These are phyloP conservation scores for Aphelenchoides besseyi DNA, from an alignment of 1,140 invertebrate genomes.

Conservation along the genomic window DNA sequence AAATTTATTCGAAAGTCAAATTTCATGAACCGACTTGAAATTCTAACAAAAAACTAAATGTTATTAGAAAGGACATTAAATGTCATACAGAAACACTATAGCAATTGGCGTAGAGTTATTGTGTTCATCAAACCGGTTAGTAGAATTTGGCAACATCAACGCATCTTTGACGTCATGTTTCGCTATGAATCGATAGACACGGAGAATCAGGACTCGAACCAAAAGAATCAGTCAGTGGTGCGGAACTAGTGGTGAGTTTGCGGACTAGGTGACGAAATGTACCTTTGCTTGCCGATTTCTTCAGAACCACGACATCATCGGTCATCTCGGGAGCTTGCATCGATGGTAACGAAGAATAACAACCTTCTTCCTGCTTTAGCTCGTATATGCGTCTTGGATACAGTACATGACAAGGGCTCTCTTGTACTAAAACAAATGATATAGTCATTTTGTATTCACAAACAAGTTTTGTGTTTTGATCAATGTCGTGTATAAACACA, in stretches of 20 bases:
- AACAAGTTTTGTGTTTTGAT: neutral
- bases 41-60: no score
- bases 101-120: no score
- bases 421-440: constrained; percentile 4
- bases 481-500: no score
- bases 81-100: no score
- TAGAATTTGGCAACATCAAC: no score
- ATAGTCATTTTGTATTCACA: no score
- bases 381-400: constrained; percentile 18
- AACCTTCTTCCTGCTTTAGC: constrained; percentile 11
- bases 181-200: neutral
- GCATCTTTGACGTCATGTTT: no score
- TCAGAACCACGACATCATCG: neutral
- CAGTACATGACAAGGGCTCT: constrained; percentile 19
- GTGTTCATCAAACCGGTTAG: no score
- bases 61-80: no score
- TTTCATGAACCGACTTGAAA: no score
- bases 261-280: neutral
- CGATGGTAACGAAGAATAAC: constrained; percentile 8
- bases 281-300: neutral
- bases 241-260: constrained; percentile 2
- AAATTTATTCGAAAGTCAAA: no score
- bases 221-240: no score
- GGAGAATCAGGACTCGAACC: neutral
- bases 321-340: neutral